phyloP scores from a whole-genome alignment of 2,888 invertebrate species.

The Entomobrya multifasciata region DNA sequence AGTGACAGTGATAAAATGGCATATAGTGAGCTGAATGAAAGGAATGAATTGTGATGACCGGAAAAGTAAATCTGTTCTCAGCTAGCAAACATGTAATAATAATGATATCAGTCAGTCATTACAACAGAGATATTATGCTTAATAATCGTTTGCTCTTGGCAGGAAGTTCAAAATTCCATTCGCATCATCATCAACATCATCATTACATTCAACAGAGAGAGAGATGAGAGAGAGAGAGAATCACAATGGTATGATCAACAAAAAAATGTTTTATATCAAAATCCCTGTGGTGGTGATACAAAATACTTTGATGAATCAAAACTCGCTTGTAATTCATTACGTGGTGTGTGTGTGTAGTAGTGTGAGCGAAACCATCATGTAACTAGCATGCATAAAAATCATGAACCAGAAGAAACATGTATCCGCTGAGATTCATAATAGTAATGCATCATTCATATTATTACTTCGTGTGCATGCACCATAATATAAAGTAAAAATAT shows the following conservation, averaged over 20 bases:
- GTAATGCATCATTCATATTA: constrained; percentile 20
- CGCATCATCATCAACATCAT: constrained; percentile 19
- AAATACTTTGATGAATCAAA: constrained; percentile 19
- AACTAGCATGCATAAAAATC: constrained; percentile 25
- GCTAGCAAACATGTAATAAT: constrained; percentile 60
- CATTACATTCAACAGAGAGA: neutral
- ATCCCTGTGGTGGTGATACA: neutral
- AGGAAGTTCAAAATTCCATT: constrained; percentile 43
- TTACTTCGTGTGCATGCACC: constrained; percentile 16
- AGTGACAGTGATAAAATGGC: constrained; percentile 49
- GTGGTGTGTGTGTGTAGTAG: neutral
- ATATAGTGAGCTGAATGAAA: constrained; percentile 29
- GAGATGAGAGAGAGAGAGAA: neutral
- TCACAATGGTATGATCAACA: too few relatives aligned
- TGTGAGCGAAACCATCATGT: neutral
- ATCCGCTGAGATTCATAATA: constrained; percentile 22
- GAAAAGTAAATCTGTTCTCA: constrained; percentile 68
- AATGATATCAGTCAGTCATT: constrained; percentile 66
- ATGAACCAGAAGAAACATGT: constrained; percentile 9
- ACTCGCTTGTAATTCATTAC: constrained; percentile 7
- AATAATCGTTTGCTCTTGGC: constrained; percentile 53
- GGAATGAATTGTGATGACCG: constrained; percentile 64
- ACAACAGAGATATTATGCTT: constrained; percentile 45
- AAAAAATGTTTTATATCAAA: neutral
- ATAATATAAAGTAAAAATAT: neutral